These are phyloP conservation scores for Leptinotarsa defecta DNA, from an alignment of 1,140 invertebrate species.

Conservation along the genomic window DNA sequence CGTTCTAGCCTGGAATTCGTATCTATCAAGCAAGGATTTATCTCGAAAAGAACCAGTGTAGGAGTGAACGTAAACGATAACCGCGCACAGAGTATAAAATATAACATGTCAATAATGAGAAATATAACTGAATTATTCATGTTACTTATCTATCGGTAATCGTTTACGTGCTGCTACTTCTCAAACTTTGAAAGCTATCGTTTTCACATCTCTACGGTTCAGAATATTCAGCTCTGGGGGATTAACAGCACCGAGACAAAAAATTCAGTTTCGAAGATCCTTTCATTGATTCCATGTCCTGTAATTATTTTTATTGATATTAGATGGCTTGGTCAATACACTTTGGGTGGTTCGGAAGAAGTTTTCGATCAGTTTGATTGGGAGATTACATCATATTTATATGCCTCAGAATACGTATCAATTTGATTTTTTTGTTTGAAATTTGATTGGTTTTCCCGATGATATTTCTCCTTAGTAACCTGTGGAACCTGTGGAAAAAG, in stretches of 20 bases:
- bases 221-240: neutral
- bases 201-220: slow-evolving; percentile 16
- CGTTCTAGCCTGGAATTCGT: slow-evolving; percentile 38
- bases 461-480: too few relatives aligned
- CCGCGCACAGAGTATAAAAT: slow-evolving; percentile 36
- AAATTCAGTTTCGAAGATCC: neutral
- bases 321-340: neutral
- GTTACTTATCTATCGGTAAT: slow-evolving; percentile 15
- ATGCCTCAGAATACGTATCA: too few relatives aligned
- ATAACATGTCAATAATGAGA: slow-evolving; percentile 38
- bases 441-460: too few relatives aligned
- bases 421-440: too few relatives aligned
- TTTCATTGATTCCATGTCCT: neutral
- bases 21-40: slow-evolving; percentile 39
- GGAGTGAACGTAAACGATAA: slow-evolving; percentile 39
- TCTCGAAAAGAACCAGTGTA: slow-evolving; percentile 35
- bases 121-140: slow-evolving; percentile 22
- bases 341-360: neutral
- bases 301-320: neutral
- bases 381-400: too few relatives aligned
- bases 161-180: slow-evolving; percentile 9
- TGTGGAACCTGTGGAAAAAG: too few relatives aligned
- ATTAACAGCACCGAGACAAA: neutral
- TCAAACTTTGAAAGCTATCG: slow-evolving; percentile 12
- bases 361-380: too few relatives aligned